Evolutionary conservation across 2,888 invertebrate genomes (phyloP), one percentile per base, ranked within the genome.

Genomic region (Brachyopa scutellaris): DNA sequence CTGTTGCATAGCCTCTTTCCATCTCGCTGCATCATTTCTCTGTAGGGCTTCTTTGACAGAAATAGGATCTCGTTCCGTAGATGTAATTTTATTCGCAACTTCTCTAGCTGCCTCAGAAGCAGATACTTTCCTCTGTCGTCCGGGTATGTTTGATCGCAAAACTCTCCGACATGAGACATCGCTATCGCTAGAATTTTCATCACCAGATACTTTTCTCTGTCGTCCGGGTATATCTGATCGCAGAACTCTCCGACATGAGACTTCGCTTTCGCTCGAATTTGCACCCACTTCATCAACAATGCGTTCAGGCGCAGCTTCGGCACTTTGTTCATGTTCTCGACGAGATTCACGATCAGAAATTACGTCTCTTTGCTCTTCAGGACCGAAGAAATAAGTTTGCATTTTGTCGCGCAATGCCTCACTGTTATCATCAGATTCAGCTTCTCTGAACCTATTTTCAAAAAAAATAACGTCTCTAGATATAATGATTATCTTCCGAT

Each of bases 391-490:
- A 42, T n/a, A n/a, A n/a, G n/a, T n/a, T n/a, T n/a, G n/a, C n/a
- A n/a, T n/a, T n/a, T n/a, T n/a, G n/a, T n/a, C n/a, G n/a, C n/a
- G n/a, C n/a, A n/a, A n/a, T n/a, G n/a, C n/a, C n/a, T n/a, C n/a
- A n/a, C n/a, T n/a, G 2, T 11, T 67, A 33, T 7, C 19, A 1
- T 67, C 67, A 38, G 17, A 26, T 15, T 38, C 8, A 17, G 29
- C 38, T 31, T 42, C 62, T 61, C 55, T 53, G 80, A 84, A 84
- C 2, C 53, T 49, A 17, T 84, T 38, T 33, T 85, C 70, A 73
- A 86, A 84, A 73, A 77, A 85, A 38, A 53, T 78, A 6, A 78
- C 80, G n/a, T n/a, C n/a, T n/a, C n/a, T n/a, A n/a, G n/a, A n/a
- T n/a, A n/a, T n/a, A n/a, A n/a, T n/a, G n/a, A n/a, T n/a, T n/a